Conservation (phyloP, 2,888 invertebrate species). For the Dynastes tityus region DNA sequence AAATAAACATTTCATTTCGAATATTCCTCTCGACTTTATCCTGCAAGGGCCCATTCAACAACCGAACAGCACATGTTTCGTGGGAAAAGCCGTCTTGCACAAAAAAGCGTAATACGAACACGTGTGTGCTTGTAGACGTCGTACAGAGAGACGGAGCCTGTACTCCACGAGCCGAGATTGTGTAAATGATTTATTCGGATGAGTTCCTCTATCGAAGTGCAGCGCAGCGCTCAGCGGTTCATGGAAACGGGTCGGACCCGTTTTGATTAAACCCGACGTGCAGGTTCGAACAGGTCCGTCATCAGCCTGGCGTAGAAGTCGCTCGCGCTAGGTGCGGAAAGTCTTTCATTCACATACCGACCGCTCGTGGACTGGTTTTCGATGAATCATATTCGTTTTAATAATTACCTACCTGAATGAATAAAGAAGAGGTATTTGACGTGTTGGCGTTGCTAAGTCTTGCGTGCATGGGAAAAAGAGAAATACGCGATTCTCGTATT, state of each 20-base stretch:
- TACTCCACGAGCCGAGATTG: slow-evolving; percentile 32
- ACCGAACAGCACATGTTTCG: slow-evolving; percentile 18
- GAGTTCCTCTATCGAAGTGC: slow-evolving; percentile 37
- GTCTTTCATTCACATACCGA: slow-evolving; percentile 45
- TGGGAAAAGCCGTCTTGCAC: slow-evolving; percentile 27
- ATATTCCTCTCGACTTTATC: slow-evolving; percentile 19
- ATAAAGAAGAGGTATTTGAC: slow-evolving; percentile 17
- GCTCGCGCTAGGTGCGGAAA: slow-evolving; percentile 39
- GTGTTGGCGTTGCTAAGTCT: slow-evolving; percentile 30
- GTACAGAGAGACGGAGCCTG: background rate
- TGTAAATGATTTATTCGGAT: slow-evolving; percentile 47
- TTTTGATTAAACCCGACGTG: slow-evolving; percentile 33
- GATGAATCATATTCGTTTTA: slow-evolving; percentile 45
- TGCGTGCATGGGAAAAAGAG: slow-evolving; percentile 29
- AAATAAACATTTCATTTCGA: slow-evolving; percentile 33
- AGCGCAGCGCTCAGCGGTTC: background rate
- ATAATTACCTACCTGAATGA: slow-evolving; percentile 29
- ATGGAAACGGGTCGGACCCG: slow-evolving; percentile 35
- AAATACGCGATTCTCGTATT: slow-evolving; percentile 6
- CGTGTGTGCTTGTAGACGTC: slow-evolving; percentile 22
- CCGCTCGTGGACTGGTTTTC: slow-evolving; percentile 41
- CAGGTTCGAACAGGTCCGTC: slow-evolving; percentile 32
- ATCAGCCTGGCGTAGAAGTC: slow-evolving; percentile 2
- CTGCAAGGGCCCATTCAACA: background rate
- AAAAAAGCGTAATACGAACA: slow-evolving; percentile 30